Evolutionary conservation across 2,888 invertebrate species (phyloP), one percentile per base, ranked within the genome.

Genomic region (Erebia ligea): DNA sequence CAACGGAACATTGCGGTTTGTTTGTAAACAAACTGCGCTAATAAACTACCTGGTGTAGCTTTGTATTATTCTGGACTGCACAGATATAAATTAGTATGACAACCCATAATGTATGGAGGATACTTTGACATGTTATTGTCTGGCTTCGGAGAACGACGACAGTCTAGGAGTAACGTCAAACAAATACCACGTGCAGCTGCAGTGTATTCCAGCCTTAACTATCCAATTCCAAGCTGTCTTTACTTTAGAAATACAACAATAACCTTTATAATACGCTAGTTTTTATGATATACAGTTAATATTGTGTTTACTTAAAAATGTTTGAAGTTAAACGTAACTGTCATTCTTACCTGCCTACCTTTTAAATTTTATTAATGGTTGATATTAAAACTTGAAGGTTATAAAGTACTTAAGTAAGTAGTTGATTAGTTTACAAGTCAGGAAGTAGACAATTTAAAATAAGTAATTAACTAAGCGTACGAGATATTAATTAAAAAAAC

Each of bases 11-110:
- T 65, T 68, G 57, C 61, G 57, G 59, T 68, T 70, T 75, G 73
- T 76, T 76, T 78, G 72, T 77, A 77, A 76, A 76, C 76, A 76
- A 72, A 61, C 42, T 40, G 42, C 8, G 6, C 11, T 56, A 56
- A 61, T 52, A 42, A n/a, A 57, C 21, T 15, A 56, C 42, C 40
- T 17, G 17, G 48, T 62, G 21, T 11, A 48, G 21, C 48, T 21
- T 62, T 45, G 2, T 1, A 62, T 8, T 8, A 2, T 54, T 19
- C 54, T 62, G 19, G 48, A 62, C 8, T 25, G 15, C 15, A 54
- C 19, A 45, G 45, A 21, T 21, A 62, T 48, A 10, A 11, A 52
- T 52, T 42, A 19, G 11, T 45, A 42, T 42, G 17, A 42, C 17
- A 42, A 61, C 1, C 6, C 42, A 19, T 17, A 19, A 17, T 19